Base-by-base conservation (phyloP, 2,113 vertebrate genomes). In the Solenodon paradoxus region DNA sequence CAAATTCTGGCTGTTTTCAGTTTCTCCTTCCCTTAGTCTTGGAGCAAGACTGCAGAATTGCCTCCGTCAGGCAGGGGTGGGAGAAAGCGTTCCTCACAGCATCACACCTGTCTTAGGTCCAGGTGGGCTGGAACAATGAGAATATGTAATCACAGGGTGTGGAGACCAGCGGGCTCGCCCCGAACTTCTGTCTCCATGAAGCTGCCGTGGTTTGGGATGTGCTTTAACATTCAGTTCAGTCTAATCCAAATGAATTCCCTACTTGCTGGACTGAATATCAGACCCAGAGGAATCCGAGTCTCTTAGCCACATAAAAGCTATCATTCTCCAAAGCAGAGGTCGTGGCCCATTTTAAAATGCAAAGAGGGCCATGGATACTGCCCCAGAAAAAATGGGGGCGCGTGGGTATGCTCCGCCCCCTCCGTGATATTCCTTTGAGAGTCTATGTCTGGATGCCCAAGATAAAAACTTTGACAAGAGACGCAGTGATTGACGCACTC, bases 261-360 rank as follows among this genome's bases (percentile, higher is more conserved):
- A 9, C 12, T 51, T 72, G 57, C 45, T 8, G 10, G 77, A 40
- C 12, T 19, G 79, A 22, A 20, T 20, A 22, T 38, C n/a, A 51
- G 71, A 53, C n/a, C 72, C 20, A 75, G 64, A 51, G 57, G 71
- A 57, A 59, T 24, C 71, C 81, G 66, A 42, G 40, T n/a, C 7
- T 17, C 49, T 63, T 22, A 40, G 30, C 28, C 40, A 35, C 38
- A 55, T 49, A 55, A 51, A 63, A 78, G 26, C 30, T 51, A 49
- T 26, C 28, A 16, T 28, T 90, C 40, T 28, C 9, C 17, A 64
- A 87, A 88, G n/a, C 57, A 90, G 64, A 45, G 47, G 24, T 16
- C 7, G 4, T 57, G 20, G 74, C 45, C 35, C 69, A 92, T 57
- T 92, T 78, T 17, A 78, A 94, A 92, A 59, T 16, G 42, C 32